These are phyloP conservation scores for Orthosia gothica DNA, from an alignment of 2,888 invertebrate genomes.

Conservation along the genomic window DNA sequence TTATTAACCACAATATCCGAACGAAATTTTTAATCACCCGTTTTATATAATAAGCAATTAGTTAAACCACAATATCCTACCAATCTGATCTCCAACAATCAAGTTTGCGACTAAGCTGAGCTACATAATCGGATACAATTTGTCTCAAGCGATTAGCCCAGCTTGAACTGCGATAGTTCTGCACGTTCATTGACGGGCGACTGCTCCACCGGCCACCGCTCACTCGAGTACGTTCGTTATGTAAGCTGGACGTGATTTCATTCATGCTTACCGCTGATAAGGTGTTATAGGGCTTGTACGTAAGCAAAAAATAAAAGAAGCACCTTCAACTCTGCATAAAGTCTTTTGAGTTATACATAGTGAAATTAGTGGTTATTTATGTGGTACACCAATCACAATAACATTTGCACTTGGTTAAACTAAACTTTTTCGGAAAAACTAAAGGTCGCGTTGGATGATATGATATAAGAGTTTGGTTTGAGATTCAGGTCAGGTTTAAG, in stretches of 20 bases:
- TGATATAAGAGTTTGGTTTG: too few relatives aligned
- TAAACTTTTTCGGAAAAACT: too few relatives aligned
- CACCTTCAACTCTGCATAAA: too few relatives aligned
- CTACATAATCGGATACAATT: conserved; percentile 28
- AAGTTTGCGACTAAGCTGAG: background rate
- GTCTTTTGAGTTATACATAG: too few relatives aligned
- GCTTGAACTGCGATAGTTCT: conserved; percentile 7
- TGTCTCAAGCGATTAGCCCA: conserved; percentile 39
- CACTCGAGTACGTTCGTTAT: conserved; percentile 28
- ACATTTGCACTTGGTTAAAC: too few relatives aligned
- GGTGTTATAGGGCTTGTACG: conserved; percentile 5
- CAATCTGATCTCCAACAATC: background rate
- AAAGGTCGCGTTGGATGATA: too few relatives aligned
- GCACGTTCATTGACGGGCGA: conserved; percentile 28
- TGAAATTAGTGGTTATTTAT: too few relatives aligned
- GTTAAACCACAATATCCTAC: conserved; percentile 1
- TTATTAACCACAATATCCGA: background rate
- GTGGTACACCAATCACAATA: too few relatives aligned
- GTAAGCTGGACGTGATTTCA: conserved; percentile 45
- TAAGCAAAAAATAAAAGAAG: background rate
- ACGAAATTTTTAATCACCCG: background rate
- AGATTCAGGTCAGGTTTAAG: too few relatives aligned
- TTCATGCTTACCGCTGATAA: conserved; percentile 23
- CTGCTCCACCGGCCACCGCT: conserved; percentile 22
- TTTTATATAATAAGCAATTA: background rate